Evolutionary conservation across 23 tunicate genomes (phyloP), one percentile per base, ranked within the genome.

Genomic region (Trididemnum clinides): DNA sequence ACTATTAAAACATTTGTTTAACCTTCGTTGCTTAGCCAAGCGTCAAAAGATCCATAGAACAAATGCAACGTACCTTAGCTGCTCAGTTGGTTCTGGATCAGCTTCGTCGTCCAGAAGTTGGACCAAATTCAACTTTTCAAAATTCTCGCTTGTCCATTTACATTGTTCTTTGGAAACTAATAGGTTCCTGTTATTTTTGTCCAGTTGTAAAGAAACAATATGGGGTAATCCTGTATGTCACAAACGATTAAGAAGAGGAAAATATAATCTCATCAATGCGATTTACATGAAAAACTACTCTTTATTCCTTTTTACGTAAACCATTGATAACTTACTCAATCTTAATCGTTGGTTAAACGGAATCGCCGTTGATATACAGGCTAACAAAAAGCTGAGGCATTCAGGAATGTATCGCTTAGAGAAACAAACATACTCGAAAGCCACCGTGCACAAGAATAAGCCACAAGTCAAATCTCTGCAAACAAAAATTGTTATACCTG

Each of bases 401-500:
- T 89, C 95, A 27, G 98, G 98, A 36, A 94, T 33, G 26, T 70
- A 82, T 26, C 94, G 80, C 51, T 85, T 85, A 22, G 90, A 85
- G 34, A 85, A 86, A 58, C 79, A 86, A 63, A 94, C 98, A 57
- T 89, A 89, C 64, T 94, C 98, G 88, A 57, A 85, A 0, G 76
- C 32, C 82, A 89, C 22, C 26, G 98, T 85, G 35, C 86, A 85
- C 2, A 89, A 12, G 54, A 85, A 89, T 77, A 94, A 81, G 36
- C 93, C 90, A 10, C 80, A 28, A 20, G 94, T 59, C 7, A 94
- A 33, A 36, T 94, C 98, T 26, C 98, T 94, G 77, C 22, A 87
- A 51, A 32, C 21, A 78, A 50, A 70, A 33, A 70, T 32, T 10
- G 28, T n/a, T 21, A 7, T 25, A n/a, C n/a, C n/a, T n/a, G n/a